A percentile compares a stretch with the other conserved stretches of the same genome.
These are phyloP conservation scores for Cerastis leucographa DNA, from an alignment of 2,888 invertebrate species.

Conservation along the genomic window DNA sequence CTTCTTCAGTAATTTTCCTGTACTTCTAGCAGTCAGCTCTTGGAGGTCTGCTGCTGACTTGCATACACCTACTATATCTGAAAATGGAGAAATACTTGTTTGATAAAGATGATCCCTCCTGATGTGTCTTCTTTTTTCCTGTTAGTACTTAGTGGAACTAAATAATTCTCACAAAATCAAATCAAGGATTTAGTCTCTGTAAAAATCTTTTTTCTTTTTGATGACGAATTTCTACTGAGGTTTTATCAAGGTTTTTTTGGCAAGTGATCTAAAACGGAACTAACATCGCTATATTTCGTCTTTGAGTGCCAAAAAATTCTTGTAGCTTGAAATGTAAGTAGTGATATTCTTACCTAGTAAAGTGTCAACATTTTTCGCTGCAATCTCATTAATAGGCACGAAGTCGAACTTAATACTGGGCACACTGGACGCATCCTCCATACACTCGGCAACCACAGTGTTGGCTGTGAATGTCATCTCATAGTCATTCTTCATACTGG, in stretches of 20 bases:
- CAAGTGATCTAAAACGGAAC: too few relatives aligned
- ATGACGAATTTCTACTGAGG: neutral
- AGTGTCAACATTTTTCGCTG: constrained; percentile 92
- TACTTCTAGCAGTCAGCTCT: constrained; percentile 93
- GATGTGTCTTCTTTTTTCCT: neutral
- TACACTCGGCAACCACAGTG: constrained; percentile 91
- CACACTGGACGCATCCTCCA: constrained; percentile 91
- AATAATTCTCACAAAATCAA: neutral
- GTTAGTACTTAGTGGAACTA: neutral
- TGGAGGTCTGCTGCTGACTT: constrained; percentile 93
- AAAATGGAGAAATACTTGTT: constrained; percentile 60
- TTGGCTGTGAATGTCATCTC: constrained; percentile 97
- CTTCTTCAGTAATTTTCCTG: constrained; percentile 96
- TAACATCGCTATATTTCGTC: too few relatives aligned
- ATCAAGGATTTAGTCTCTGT: neutral
- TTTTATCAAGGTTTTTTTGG: neutral
- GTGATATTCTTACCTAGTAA: constrained; percentile 92
- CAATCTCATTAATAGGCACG: constrained; percentile 93
- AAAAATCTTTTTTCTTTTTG: neutral
- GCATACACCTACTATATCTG: constrained; percentile 97
- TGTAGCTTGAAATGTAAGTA: neutral
- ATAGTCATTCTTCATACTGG: constrained; percentile 97
- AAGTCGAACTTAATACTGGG: constrained; percentile 95
- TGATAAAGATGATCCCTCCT: too few relatives aligned
- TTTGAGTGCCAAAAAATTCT: neutral